Base-by-base conservation (phyloP, 2,888 invertebrate species). In the Clostera curtula region DNA sequence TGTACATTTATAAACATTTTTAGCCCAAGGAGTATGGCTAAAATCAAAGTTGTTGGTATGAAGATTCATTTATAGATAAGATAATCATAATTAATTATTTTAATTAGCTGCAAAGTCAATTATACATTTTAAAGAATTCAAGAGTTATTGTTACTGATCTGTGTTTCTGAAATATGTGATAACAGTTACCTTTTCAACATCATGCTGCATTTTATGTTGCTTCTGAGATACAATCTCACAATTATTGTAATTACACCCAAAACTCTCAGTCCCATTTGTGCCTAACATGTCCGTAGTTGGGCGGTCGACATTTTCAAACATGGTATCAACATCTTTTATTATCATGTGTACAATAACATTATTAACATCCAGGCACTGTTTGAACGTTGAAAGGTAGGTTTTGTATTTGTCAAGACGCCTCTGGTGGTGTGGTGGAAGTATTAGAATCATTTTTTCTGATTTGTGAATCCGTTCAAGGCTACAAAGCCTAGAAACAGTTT, bases 341-440 rank as follows among this genome's bases (percentile, higher is more conserved):
- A 96, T 91, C 12, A 90, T 69, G 34, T 91, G 89, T 3, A 90
- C 88, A 10, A 89, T 84, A 21, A 80, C 75, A 23, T 88, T 85
- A 60, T 90, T 90, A 5, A 91, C 90, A 41, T 93, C 92, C 19
- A 97, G 89, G 57, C 95, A 95, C 27, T 87, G 85, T 53, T 91
- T 90, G 25, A 97, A 87, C 30, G 87, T 86, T 12, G 88, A 80
- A 20, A 97, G 75, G 62, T 96, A 93, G 2, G 88, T 86, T 20
- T 87, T 85, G 63, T 96, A 97, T 36, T 90, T 89, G 2, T 86
- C 80, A 2, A 97, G 74, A 47, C 94, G 85, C 20, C 87, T 84
- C 60, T 93, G 92, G 64, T 98, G 97, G 20, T 86, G 87, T 5
- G 73, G 60, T 0, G 95, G 92, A 19, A 97, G 72, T 5, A 88